Conservation (phyloP, 2,113 vertebrate genomes). For the Rhinolophus sinicus region DNA sequence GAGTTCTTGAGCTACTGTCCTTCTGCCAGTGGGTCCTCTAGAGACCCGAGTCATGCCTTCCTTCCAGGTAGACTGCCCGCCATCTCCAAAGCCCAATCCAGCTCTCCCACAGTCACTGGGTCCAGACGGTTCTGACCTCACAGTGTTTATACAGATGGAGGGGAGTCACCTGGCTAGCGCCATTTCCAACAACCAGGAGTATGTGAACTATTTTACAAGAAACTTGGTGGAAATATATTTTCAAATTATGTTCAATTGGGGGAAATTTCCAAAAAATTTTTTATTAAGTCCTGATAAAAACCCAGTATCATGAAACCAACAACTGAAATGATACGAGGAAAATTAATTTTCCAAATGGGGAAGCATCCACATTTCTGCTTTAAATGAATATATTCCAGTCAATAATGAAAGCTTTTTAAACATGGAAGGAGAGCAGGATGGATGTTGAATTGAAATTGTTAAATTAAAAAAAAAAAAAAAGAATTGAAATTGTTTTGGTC, state of each 20-base stretch:
- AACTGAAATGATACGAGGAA: neutral
- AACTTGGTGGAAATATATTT: neutral
- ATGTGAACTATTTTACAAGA: neutral
- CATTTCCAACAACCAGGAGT: neutral
- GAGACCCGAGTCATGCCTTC: rapidly evolving
- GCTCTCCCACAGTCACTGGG: rapidly evolving
- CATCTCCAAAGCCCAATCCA: neutral
- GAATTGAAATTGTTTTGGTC: rapidly evolving
- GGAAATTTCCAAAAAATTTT: neutral
- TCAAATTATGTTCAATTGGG: neutral
- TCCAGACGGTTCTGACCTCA: neutral
- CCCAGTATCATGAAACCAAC: neutral
- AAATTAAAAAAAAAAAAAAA: too few species aligned
- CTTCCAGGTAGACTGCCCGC: rapidly evolving
- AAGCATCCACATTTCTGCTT: neutral
- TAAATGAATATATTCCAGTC: neutral
- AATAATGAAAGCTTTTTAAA: neutral
- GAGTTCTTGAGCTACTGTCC: neutral
- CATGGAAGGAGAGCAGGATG: too few species aligned
- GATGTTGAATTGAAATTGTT: rapidly evolving
- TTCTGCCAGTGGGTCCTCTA: too few species aligned
- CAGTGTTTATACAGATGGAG: rapidly evolving
- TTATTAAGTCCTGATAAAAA: neutral
- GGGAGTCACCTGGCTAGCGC: neutral
- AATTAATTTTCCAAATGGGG: neutral